Conservation (phyloP, 92 coral and sea anemone species). For the Parazoanthus atlanticus region DNA sequence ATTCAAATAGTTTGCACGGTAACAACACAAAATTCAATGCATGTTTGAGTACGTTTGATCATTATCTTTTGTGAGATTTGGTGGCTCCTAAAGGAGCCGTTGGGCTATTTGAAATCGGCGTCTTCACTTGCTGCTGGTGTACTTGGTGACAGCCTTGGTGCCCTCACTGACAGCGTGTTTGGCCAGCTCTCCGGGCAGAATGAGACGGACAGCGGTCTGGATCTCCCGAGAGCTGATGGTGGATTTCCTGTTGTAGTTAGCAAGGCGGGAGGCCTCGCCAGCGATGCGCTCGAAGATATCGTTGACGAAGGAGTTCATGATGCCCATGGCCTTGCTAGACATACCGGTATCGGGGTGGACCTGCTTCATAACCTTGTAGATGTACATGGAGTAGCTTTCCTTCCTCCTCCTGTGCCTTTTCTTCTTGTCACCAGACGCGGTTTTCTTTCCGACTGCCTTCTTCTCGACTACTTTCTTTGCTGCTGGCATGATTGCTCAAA, state of each 20-base stretch:
- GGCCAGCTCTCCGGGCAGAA: constrained; percentile 22
- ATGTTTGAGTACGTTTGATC: too few relatives aligned
- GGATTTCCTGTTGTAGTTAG: neutral
- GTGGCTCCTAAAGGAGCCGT: constrained; percentile 75
- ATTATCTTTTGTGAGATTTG: constrained; percentile 46
- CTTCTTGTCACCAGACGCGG: constrained; percentile 26
- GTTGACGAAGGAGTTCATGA: constrained; percentile 7
- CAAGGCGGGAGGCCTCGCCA: constrained; percentile 1
- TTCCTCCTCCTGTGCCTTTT: constrained; percentile 9
- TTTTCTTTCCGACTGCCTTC: constrained; percentile 23
- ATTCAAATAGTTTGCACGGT: too few relatives aligned
- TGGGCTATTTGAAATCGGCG: neutral
- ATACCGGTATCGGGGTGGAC: constrained; percentile 22
- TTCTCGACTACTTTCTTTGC: neutral
- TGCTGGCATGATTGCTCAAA: too few relatives aligned
- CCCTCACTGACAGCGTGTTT: neutral
- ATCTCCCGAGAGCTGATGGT: too few relatives aligned
- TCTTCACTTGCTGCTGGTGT: neutral
- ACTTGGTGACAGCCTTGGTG: neutral
- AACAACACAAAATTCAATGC: too few relatives aligned
- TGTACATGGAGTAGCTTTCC: too few relatives aligned
- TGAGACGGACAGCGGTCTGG: neutral
- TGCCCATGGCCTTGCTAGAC: neutral
- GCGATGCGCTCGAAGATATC: too few relatives aligned
- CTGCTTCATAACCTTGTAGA: neutral